Conservation (phyloP, 2,888 invertebrate species). For the Athripsodes cinereus region DNA sequence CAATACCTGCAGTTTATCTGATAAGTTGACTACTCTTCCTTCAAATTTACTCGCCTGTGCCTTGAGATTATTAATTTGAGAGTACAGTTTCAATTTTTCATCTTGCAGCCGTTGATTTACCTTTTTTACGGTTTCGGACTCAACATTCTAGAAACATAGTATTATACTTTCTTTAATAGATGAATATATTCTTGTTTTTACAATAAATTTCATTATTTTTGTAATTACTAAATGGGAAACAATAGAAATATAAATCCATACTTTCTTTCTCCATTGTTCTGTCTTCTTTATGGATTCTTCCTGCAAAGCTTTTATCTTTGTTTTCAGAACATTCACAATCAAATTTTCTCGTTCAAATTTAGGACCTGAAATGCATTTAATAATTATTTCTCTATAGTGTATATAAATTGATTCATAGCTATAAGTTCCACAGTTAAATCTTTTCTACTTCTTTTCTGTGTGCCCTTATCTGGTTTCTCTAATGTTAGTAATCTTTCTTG, state of each 20-base stretch:
- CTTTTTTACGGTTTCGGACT: conserved; percentile 14
- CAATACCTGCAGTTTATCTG: conserved; percentile 25
- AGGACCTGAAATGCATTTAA: not conserved
- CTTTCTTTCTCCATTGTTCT: conserved; percentile 23
- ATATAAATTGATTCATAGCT: no score
- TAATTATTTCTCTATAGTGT: no score
- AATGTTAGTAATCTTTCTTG: no score
- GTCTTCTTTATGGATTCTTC: conserved; percentile 16
- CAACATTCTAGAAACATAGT: conserved; percentile 10
- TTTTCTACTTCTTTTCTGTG: no score
- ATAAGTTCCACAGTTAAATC: no score
- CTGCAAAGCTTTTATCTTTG: conserved; percentile 19
- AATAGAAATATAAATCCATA: not conserved
- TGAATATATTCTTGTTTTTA: no score
- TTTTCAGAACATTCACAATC: conserved; percentile 14
- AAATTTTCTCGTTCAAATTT: conserved; percentile 4
- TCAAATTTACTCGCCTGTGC: conserved; percentile 17
- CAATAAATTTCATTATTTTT: no score
- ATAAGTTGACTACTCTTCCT: conserved; percentile 13
- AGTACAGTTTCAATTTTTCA: conserved; percentile 15
- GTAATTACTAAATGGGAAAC: no score
- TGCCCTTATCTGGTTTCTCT: no score
- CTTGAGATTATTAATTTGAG: conserved; percentile 21
- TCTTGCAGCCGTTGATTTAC: conserved; percentile 18
- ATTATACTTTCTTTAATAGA: no score